These are phyloP conservation scores for Burhinus bistriatus DNA, from an alignment of 2,113 vertebrate species.

Conservation along the genomic window DNA sequence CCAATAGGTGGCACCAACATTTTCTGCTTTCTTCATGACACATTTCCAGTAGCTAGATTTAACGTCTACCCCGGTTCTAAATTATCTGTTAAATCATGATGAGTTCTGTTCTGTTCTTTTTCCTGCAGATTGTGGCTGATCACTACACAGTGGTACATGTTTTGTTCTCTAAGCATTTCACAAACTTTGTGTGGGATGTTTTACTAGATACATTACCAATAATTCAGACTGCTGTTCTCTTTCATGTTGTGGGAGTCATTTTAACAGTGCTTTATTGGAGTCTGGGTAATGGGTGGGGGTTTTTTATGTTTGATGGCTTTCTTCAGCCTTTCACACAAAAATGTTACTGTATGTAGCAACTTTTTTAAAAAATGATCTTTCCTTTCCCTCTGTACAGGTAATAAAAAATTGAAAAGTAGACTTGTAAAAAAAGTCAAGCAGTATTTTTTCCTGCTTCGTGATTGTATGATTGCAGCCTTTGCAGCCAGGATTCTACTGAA, in stretches of 20 bases:
- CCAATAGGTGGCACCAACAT: slow-evolving; percentile 64
- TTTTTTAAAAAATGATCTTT: not conserved
- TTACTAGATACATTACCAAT: not conserved
- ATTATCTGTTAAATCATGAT: not conserved
- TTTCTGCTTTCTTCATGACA: slow-evolving; percentile 7
- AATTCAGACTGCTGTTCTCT: not conserved
- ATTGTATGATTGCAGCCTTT: not conserved
- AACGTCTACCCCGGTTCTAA: not conserved
- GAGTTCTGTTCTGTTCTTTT: not conserved
- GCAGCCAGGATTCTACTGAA: not conserved
- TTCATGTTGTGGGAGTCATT: not conserved
- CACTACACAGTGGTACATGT: not conserved
- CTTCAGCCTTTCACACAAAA: not conserved
- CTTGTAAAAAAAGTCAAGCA: not conserved
- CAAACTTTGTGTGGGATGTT: not conserved
- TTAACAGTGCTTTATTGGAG: not conserved
- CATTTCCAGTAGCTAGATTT: not conserved
- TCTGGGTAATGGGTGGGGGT: not conserved
- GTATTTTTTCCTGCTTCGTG: not conserved
- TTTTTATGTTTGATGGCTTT: not conserved
- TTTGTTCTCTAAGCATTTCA: not conserved
- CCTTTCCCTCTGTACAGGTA: not conserved
- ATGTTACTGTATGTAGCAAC: not conserved
- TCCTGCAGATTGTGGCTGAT: not conserved
- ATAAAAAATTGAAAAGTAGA: not conserved